Conservation (phyloP, 2,888 invertebrate species). For the Leptinotarsa rubiginosa region DNA sequence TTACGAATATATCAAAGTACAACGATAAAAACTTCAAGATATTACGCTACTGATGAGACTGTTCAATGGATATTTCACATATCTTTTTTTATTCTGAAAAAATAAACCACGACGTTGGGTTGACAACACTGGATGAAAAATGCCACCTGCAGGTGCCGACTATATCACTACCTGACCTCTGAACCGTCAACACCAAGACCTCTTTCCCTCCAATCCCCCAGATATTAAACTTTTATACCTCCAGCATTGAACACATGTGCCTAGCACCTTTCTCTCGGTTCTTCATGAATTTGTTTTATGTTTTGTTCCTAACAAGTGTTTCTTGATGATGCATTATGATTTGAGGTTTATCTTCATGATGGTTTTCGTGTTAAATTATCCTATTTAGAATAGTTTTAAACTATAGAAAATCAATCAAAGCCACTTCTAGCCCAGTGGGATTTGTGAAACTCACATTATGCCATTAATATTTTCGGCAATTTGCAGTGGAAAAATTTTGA, state of each 20-base stretch:
- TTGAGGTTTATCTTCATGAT: too few species aligned
- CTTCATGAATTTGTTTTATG: constrained; percentile 33
- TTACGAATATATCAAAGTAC: not conserved
- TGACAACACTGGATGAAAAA: constrained; percentile 37
- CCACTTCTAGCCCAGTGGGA: too few species aligned
- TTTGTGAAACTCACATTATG: too few species aligned
- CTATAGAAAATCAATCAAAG: too few species aligned
- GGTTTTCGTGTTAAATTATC: too few species aligned
- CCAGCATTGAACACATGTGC: constrained; percentile 46
- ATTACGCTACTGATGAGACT: not conserved
- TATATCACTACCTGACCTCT: constrained; percentile 53
- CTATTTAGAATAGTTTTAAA: too few species aligned
- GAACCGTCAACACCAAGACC: constrained; percentile 48
- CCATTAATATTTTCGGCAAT: too few species aligned
- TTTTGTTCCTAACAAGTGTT: constrained; percentile 42
- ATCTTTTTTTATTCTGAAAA: not conserved
- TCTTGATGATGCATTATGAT: not conserved
- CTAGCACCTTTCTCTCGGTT: constrained; percentile 41
- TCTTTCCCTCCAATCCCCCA: constrained; percentile 28
- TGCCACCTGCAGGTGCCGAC: constrained; percentile 57
- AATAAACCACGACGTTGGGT: constrained; percentile 34
- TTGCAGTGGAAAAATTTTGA: too few species aligned
- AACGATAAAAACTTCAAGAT: not conserved
- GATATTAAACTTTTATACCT: constrained; percentile 40
- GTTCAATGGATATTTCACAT: not conserved